Evolutionary conservation across 2,888 invertebrate genomes (phyloP).

Genomic region (Limnephilus auricula): DNA sequence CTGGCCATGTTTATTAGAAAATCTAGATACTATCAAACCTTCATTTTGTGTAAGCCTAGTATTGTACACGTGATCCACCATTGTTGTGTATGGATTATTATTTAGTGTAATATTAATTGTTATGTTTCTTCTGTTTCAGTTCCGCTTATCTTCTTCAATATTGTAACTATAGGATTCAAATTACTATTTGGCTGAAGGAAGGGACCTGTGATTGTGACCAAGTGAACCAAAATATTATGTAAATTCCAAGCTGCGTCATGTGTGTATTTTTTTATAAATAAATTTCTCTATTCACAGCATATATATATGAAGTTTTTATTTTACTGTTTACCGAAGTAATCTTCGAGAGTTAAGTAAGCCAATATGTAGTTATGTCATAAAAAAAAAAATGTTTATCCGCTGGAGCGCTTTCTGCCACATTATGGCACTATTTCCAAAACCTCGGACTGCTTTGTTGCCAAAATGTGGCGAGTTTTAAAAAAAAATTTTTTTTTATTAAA

Average conservation of each 20-base stretch:
- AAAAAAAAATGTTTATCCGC: too few species aligned
- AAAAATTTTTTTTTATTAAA: too few species aligned
- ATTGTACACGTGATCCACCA: too few species aligned
- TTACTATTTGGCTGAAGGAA: conserved; percentile 86
- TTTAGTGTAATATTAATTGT: background rate
- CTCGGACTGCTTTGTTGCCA: too few species aligned
- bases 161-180: conserved; percentile 91
- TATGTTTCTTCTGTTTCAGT: conserved; percentile 84
- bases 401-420: too few species aligned
- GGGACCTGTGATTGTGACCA: background rate
- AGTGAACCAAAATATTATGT: background rate
- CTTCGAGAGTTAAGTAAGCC: background rate
- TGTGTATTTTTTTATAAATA: conserved; percentile 50
- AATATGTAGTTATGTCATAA: background rate
- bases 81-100: too few species aligned
- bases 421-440: too few species aligned
- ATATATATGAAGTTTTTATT: background rate
- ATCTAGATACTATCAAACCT: too few species aligned
- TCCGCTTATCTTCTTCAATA: conserved; percentile 94
- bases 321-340: background rate
- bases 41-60: too few species aligned
- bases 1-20: too few species aligned
- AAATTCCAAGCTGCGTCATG: background rate
- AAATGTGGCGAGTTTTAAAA: too few species aligned
- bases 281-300: conserved; percentile 29